phyloP scores from a whole-genome alignment of 1,140 invertebrate genomes.

The Temnothorax nylanderi region DNA sequence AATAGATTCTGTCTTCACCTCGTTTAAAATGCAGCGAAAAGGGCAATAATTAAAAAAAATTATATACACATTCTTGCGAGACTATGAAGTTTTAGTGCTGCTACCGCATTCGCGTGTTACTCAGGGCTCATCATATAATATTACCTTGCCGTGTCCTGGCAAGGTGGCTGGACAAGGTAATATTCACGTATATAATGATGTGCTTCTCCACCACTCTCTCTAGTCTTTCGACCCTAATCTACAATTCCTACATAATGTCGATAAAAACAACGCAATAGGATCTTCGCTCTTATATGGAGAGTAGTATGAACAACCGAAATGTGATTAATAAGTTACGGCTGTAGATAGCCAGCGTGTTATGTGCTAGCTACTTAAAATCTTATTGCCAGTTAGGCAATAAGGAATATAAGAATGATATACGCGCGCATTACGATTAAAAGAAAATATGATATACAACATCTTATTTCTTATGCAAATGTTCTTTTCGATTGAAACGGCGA shows the following conservation, averaged over 20 bases:
- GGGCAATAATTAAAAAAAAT: background rate
- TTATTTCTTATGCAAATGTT: background rate
- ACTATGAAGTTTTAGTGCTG: background rate
- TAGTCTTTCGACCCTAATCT: slow-evolving; percentile 10
- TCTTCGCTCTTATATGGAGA: background rate
- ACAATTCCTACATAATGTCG: slow-evolving; percentile 24
- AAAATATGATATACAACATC: background rate
- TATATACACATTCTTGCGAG: background rate
- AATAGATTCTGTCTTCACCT: background rate
- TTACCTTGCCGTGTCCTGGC: background rate
- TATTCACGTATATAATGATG: slow-evolving; percentile 7
- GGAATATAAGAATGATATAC: no score
- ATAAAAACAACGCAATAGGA: slow-evolving; percentile 7
- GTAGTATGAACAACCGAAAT: background rate
- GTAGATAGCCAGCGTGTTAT: background rate
- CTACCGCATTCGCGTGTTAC: background rate
- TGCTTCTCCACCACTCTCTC: slow-evolving; percentile 4
- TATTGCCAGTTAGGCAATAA: background rate
- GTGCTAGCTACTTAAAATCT: background rate
- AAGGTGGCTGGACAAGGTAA: background rate
- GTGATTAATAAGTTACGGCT: slow-evolving; percentile 10
- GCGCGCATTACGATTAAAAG: background rate
- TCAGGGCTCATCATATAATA: slow-evolving; percentile 9
- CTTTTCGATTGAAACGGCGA: background rate
- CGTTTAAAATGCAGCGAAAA: background rate